Base-by-base conservation (phyloP, 2,113 vertebrate species). In the Neopipo cinnamomea region DNA sequence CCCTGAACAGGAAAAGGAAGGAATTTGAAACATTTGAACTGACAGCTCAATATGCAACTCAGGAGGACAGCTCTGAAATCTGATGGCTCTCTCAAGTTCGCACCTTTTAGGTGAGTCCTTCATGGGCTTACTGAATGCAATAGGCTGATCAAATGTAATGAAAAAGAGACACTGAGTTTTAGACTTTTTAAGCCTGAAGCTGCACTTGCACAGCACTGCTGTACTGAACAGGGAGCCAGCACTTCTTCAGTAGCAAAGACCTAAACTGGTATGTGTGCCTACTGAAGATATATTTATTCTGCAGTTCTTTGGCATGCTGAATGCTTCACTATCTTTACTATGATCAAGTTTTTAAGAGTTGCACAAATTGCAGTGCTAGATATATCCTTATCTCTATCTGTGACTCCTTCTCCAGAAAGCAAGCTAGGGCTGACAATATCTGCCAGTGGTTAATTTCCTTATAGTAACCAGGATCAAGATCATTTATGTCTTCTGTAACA, bases 21-120 rank as follows among this genome's bases (percentile, higher is more conserved):
- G 42, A 66, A 95, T 91, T 33, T 75, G 47, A 88, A 95, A 70
- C 22, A 89, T 67, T 33, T 66, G 8, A 91, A 78, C 39, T 35
- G 49, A n/a, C 41, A 71, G 55, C 30, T 92, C 62, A 62, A 39
- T 24, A 80, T 4, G 2, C 35, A 84, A 74, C 16, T 77, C 73
- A 39, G n/a, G 6, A 77, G 12, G 16, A 27, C 19, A 86, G 33
- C 18, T 70, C 24, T 58, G 56, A 76, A 80, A 91, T 23, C 31
- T 65, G 20, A 73, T 27, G 27, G 23, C 5, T 55, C n/a, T 67
- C 28, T 37, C 21, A 31, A 75, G 55, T 17, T 70, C 37, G 37
- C 67, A 77, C 39, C 18, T 91, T 74, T 70, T 25, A 55, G 19
- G 16, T 3, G 14, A 89, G 9, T 33, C 33, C n/a, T 68, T 72